phyloP scores from a whole-genome alignment of 2,797 vertebrate genomes.

The Calcarius lapponicus region DNA sequence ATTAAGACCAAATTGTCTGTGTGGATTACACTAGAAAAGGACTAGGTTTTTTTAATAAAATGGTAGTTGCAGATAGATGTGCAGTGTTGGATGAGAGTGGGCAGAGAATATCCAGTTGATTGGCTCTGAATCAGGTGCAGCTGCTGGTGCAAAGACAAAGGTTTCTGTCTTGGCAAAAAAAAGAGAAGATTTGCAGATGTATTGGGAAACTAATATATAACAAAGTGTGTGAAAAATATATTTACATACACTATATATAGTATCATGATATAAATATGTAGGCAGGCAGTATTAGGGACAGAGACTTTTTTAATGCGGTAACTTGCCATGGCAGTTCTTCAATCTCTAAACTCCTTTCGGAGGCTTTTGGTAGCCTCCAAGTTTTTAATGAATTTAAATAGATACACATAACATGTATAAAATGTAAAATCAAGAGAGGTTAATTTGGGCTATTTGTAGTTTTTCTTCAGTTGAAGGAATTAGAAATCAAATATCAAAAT shows the following conservation, averaged over 20 bases:
- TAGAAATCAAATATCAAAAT: neutral
- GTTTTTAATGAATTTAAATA: neutral
- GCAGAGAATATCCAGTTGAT: neutral
- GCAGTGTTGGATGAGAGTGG: neutral
- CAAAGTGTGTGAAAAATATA: neutral
- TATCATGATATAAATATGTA: rapidly evolving
- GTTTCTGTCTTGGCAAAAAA: neutral
- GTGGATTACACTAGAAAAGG: neutral
- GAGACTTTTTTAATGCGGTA: neutral
- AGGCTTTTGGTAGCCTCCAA: neutral
- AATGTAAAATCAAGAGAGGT: neutral
- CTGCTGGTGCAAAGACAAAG: neutral
- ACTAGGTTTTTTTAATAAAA: neutral
- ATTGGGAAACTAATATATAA: neutral
- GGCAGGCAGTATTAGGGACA: neutral
- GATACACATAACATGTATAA: neutral
- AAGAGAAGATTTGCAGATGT: neutral
- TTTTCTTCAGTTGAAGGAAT: neutral
- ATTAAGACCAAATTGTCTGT: neutral
- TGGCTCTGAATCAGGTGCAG: neutral
- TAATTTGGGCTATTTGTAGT: neutral
- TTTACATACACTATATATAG: too few species aligned
- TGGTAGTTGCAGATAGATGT: neutral
- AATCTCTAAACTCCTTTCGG: neutral
- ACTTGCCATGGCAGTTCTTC: neutral